Base-by-base conservation (phyloP, 2,888 invertebrate genomes). In the Plutella xylostella region DNA sequence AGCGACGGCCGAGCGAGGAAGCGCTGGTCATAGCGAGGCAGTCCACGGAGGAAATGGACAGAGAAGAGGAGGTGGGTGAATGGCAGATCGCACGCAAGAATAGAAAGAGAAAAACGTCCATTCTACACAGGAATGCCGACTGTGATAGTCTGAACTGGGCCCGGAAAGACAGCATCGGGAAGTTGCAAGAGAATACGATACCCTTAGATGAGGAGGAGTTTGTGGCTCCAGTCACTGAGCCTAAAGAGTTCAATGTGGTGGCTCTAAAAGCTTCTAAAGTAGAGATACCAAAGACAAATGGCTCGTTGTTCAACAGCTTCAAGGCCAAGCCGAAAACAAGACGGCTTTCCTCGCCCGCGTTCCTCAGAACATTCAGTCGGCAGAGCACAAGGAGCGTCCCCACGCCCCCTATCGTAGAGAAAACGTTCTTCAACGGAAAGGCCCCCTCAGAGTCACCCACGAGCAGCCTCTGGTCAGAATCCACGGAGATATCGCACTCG, bases 1-100 rank as follows among this genome's bases (percentile, higher is more conserved):
- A 85, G 48, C 86, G 89, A 21, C 77, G 94, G 41, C 92, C 93
- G 0, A 93, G 93, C 60, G 93, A 93, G 57, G 90, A 90, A 59
- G 90, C 89, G 0, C 72, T 90, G 60, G 84, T 85, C 48, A 87
- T 88, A 48, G 80, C 83, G 0, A 85, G 89, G 18, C 86, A 86
- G 18, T 88, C 89, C 45, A 69, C 83, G 25, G 88, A 89, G 41
- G 73, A 89, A 19, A 65, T 88, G 53, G 74, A 85, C 17, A 86
- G 86, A 44, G 82, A 84, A 0, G 72, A 72, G 7, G 72, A 74
- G 3, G 72, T 71, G 31, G 85, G 63, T 41, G 85, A 84, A 57
- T 86, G 67, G 86, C 85, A 63, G 51, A 64, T 69, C 19, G 80
- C 74, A 46, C 76, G 70, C 19, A 84, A 77, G 58, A 86, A 83